Base-by-base conservation (phyloP, 2,797 vertebrate species). In the Nasua narica region DNA sequence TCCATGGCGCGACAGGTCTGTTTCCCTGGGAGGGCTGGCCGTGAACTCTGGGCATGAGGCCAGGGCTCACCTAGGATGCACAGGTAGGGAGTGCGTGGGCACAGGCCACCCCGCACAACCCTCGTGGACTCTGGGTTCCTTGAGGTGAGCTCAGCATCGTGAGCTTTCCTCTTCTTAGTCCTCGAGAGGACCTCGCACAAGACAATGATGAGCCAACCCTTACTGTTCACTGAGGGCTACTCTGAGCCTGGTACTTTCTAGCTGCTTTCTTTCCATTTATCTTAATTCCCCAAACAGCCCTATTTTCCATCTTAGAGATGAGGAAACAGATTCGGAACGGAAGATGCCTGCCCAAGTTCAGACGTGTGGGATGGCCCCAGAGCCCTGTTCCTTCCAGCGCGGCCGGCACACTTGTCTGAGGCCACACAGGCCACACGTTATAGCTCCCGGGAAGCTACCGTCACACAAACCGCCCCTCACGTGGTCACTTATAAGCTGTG, bases 401-500 rank as follows among this genome's bases (percentile, higher is more conserved):
- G 32, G 56, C 32, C 9, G 21, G 7, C 21, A 27, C 1, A 7
- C 50, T 43, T 25, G 19, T 10, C 7, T 19, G 32, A 43, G 48
- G 43, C 83, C 70, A 35, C 58, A 12, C 1, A 19, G 58, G 35
- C 15, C 58, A 69, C 16, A 50, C 35, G 4, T n/a, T 4, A 2
- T 0, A 52, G 32, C 78, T 13, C 23, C 8, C 16, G 23, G 60
- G 52, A 23, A 40, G 16, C 62, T 32, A 76, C 8, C 48, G 27
- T 16, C 27, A 19, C 11, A 37, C 10, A 13, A 35, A 32, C 32
- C 1, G 25, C 62, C 37, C 25, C 14, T 21, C 37, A 23, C 25
- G 0, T 21, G 7, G 29, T 7, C 32, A 11, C 10, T 56, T 46
- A 76, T 0, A 0, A 1, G 76, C 54, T 14, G 10, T 2, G 25